phyloP scores from a whole-genome alignment of 2,113 vertebrate species.

The Marmota monax region DNA sequence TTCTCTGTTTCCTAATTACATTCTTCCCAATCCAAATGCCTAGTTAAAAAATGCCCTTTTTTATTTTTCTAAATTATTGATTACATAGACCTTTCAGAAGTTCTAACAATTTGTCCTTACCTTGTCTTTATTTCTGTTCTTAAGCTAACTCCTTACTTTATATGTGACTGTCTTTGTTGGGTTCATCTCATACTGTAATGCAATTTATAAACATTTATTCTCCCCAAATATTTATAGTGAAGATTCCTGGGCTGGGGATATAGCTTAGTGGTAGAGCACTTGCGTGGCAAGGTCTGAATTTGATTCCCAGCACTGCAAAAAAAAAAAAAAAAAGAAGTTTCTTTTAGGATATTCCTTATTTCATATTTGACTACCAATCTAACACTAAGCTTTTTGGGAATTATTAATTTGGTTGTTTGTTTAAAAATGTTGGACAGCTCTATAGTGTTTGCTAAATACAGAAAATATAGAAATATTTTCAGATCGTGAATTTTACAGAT shows the following conservation, averaged over 20 bases:
- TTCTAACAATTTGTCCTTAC: conserved; percentile 18
- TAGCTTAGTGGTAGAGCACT: background rate
- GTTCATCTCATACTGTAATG: background rate
- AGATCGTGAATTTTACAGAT: conserved; percentile 20
- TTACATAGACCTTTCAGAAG: conserved; percentile 2
- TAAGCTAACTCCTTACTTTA: background rate
- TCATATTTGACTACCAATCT: background rate
- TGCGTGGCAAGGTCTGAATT: background rate
- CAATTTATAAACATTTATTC: background rate
- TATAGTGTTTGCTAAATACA: background rate
- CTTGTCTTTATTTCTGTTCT: conserved; percentile 28
- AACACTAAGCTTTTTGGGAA: background rate
- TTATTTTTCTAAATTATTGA: conserved; percentile 54
- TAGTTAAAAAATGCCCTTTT: conserved; percentile 31
- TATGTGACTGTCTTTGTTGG: background rate
- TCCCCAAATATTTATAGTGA: background rate
- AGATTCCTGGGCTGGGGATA: background rate
- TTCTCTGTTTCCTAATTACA: conserved; percentile 2
- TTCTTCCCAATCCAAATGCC: conserved; percentile 52
- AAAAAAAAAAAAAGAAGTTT: background rate
- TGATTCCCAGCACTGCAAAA: background rate
- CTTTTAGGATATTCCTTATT: background rate
- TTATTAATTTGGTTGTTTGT: background rate
- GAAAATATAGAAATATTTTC: conserved; percentile 41
- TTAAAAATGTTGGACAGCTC: conserved; percentile 22